Conservation (phyloP, 2,888 invertebrate species). For the Crioceris asparagi region DNA sequence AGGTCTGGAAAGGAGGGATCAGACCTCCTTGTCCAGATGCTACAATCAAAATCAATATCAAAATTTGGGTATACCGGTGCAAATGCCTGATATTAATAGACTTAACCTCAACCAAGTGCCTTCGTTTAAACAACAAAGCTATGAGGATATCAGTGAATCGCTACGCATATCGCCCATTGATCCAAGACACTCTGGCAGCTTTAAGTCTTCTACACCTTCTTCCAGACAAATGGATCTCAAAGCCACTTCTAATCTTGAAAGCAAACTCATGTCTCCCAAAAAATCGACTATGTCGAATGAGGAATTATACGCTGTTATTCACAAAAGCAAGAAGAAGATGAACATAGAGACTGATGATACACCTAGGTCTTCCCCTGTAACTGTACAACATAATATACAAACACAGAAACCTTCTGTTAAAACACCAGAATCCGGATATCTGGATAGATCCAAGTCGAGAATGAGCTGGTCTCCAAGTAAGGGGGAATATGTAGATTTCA, state of each 20-base stretch:
- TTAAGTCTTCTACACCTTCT: constrained; percentile 60
- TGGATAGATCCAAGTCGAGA: constrained; percentile 45
- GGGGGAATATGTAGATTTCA: constrained; percentile 34
- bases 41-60: constrained; percentile 21
- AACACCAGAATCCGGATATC: constrained; percentile 51
- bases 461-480: constrained; percentile 55
- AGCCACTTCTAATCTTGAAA: constrained; percentile 42
- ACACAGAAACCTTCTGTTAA: constrained; percentile 35
- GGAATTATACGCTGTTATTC: constrained; percentile 65
- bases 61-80: constrained; percentile 31
- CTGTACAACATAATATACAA: constrained; percentile 14
- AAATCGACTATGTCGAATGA: constrained; percentile 70
- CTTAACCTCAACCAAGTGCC: constrained; percentile 27
- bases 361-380: constrained; percentile 38
- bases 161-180: constrained; percentile 58
- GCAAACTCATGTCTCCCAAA: constrained; percentile 50
- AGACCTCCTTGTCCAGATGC: constrained; percentile 12
- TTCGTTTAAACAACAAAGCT: constrained; percentile 13
- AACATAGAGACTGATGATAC: constrained; percentile 50
- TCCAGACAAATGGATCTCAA: constrained; percentile 34
- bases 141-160: constrained; percentile 33
- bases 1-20: constrained; percentile 30
- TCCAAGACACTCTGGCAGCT: constrained; percentile 47
- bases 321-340: constrained; percentile 63
- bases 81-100: constrained; percentile 23